A percentile compares a stretch with the other conserved stretches of the same genome.
These are phyloP conservation scores for Beris chalybata DNA, from an alignment of 2,888 invertebrate genomes.

Conservation along the genomic window DNA sequence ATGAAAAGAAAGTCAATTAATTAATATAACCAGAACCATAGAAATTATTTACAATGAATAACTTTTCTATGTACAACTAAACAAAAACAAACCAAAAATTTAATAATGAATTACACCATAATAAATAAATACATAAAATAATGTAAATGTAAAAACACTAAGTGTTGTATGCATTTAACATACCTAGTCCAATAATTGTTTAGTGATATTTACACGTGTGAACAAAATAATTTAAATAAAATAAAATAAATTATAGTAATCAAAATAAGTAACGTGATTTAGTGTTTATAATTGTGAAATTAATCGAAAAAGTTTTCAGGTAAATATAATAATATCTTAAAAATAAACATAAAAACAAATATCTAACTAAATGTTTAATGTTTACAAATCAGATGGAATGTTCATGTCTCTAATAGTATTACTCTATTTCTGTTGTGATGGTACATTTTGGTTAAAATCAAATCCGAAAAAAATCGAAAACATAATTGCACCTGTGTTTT, in stretches of 20 bases:
- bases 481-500: background rate
- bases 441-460: background rate
- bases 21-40: background rate
- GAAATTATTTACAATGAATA: background rate
- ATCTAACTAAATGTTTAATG: too few relatives aligned
- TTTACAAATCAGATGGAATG: too few relatives aligned
- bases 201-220: conserved; percentile 31
- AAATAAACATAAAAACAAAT: too few relatives aligned
- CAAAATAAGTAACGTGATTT: conserved; percentile 12
- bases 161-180: conserved; percentile 16
- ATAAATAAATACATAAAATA: background rate
- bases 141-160: background rate
- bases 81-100: background rate
- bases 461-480: conserved; percentile 4
- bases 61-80: background rate
- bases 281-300: conserved; percentile 15
- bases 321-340: conserved; percentile 4
- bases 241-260: conserved; percentile 10
- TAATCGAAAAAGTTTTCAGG: conserved; percentile 6
- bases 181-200: conserved; percentile 29
- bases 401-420: too few relatives aligned
- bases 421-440: too few relatives aligned
- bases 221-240: background rate
- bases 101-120: background rate
- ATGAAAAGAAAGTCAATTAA: conserved; percentile 34